phyloP scores from a whole-genome alignment of 2,113 vertebrate species.

The Catharus bicknelli region DNA sequence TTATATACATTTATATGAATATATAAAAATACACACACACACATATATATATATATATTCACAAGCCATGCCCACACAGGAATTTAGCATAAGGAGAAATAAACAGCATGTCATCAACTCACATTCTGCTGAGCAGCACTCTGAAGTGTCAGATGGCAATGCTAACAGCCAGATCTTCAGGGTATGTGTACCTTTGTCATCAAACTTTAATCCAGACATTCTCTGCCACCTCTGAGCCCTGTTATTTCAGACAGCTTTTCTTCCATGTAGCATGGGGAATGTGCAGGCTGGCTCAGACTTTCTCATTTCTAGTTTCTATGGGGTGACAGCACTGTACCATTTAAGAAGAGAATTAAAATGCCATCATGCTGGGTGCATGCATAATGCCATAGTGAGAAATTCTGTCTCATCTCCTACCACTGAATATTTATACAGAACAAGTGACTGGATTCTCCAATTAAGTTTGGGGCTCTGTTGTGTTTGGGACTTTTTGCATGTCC shows the following conservation, averaged over 20 bases:
- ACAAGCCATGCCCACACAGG: neutral
- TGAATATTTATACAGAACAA: slow-evolving; percentile 26
- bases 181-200: neutral
- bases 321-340: neutral
- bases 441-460: neutral
- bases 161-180: neutral
- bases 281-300: neutral
- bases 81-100: neutral
- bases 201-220: neutral
- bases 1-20: no score
- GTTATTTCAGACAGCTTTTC: neutral
- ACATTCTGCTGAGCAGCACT: neutral
- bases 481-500: neutral
- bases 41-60: rapidly evolving
- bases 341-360: slow-evolving; percentile 17
- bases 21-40: neutral
- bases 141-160: neutral
- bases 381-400: neutral
- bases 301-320: neutral
- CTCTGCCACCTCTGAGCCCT: neutral
- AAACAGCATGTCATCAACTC: neutral
- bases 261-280: neutral
- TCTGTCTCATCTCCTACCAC: neutral
- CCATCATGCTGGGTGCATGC: neutral
- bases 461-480: neutral